phyloP scores from a whole-genome alignment of 2,113 vertebrate species.

The Malurus alboscapulatus region DNA sequence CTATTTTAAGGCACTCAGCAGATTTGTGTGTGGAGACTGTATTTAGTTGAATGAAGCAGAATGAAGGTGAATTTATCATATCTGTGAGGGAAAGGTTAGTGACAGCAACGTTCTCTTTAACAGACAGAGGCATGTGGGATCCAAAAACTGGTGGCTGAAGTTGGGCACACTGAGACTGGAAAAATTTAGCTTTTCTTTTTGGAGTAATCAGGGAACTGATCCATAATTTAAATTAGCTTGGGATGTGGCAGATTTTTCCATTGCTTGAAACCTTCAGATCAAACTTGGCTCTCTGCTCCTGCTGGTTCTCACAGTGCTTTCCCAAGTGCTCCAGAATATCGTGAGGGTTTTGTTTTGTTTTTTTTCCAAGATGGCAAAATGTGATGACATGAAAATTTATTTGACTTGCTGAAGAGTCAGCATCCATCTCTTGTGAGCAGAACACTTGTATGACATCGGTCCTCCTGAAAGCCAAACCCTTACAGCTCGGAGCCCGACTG shows the following conservation, averaged over 20 bases:
- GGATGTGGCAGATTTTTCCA: constrained; percentile 60
- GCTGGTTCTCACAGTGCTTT: neutral
- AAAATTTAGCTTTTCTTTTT: constrained; percentile 37
- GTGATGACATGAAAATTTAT: constrained; percentile 51
- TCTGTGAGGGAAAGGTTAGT: neutral
- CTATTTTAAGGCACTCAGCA: neutral
- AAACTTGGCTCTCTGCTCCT: constrained; percentile 28
- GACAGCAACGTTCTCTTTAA: neutral
- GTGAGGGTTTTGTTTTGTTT: neutral
- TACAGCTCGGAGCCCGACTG: neutral
- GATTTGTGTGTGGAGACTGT: neutral
- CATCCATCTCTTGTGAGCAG: neutral
- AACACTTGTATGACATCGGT: neutral
- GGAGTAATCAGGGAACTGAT: constrained; percentile 45
- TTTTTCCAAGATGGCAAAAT: constrained; percentile 30
- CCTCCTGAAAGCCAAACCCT: neutral
- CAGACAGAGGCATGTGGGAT: neutral
- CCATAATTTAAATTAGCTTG: constrained; percentile 52
- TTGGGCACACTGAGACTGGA: constrained; percentile 33
- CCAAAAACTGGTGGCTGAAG: constrained; percentile 17
- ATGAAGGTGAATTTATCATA: neutral
- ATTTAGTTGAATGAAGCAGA: neutral
- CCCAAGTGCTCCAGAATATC: constrained; percentile 8
- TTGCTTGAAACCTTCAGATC: constrained; percentile 35
- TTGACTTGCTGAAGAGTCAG: constrained; percentile 21